Evolutionary conservation across 2,797 vertebrate genomes (phyloP).

Genomic region (Hemibagrus guttatus): DNA sequence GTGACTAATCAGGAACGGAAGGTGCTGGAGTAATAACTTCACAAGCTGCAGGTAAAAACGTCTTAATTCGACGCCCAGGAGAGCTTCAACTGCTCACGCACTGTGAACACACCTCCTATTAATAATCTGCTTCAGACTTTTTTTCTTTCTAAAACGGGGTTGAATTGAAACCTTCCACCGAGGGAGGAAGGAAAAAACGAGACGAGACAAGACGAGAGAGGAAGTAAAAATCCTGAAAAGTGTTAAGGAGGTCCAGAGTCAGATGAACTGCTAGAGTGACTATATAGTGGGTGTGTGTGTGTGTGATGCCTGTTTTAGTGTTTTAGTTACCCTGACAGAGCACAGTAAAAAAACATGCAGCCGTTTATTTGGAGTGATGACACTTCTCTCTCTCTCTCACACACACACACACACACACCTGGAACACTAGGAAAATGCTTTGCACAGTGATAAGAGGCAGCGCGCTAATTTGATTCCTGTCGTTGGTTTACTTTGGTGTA

Average conservation of each 20-base stretch:
- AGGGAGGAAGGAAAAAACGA: background rate
- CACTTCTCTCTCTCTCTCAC: background rate
- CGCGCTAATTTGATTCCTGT: slow-evolving; percentile 51
- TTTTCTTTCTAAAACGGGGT: background rate
- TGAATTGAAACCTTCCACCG: background rate
- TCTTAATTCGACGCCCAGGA: background rate
- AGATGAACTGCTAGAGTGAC: background rate
- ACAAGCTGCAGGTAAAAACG: background rate
- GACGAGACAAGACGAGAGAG: background rate
- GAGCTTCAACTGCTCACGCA: background rate
- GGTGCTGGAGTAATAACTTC: background rate
- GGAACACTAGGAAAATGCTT: slow-evolving; percentile 43
- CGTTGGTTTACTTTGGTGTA: slow-evolving; percentile 40
- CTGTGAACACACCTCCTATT: background rate
- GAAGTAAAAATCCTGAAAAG: background rate
- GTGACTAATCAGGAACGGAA: background rate
- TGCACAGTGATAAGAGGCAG: slow-evolving; percentile 51
- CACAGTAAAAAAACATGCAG: background rate
- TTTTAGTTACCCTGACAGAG: background rate
- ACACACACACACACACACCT: slow-evolving; percentile 18
- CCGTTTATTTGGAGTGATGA: slow-evolving; percentile 24
- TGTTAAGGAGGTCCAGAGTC: background rate
- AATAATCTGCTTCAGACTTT: background rate
- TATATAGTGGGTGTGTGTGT: background rate
- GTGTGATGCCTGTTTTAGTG: background rate